Evolutionary conservation across 2,113 vertebrate species (phyloP).

Genomic region (Trichechus manatus): DNA sequence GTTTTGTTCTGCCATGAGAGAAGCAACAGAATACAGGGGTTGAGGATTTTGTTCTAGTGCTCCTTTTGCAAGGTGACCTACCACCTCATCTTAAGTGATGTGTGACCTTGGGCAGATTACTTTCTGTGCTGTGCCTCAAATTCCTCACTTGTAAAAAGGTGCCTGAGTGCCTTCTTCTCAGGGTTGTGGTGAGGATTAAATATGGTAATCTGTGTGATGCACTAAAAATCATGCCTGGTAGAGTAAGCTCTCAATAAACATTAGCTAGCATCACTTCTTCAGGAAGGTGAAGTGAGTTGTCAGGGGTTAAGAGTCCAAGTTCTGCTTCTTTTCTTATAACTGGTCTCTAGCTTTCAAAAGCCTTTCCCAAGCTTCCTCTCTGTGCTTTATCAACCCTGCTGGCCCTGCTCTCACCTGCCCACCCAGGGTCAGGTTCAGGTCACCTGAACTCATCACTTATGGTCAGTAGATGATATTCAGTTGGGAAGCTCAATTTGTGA

Average conservation of each 20-base stretch:
- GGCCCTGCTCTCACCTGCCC: not conserved
- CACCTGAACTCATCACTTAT: not conserved
- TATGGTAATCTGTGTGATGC: not conserved
- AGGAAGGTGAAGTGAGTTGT: not conserved
- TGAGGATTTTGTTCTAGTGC: constrained; percentile 34
- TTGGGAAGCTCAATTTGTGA: not conserved
- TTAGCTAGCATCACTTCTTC: not conserved
- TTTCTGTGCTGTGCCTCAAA: no score
- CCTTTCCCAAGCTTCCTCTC: not conserved
- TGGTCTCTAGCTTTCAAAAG: not conserved
- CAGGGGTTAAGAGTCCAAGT: not conserved
- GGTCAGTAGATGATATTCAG: not conserved
- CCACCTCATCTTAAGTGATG: not conserved
- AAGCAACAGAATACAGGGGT: constrained; percentile 13
- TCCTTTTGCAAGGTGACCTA: not conserved
- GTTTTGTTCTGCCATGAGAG: not conserved
- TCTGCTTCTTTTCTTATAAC: not conserved
- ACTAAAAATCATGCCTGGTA: not conserved
- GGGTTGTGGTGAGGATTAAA: not conserved
- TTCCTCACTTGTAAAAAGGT: no score
- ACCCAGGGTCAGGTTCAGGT: not conserved
- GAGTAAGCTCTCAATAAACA: not conserved
- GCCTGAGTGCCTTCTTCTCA: not conserved
- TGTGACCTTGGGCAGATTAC: no score
- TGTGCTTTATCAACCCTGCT: not conserved